Percentiles rank a stretch among this genome's conserved stretches.
These are phyloP conservation scores for Ennomos erosarius DNA, from an alignment of 2,888 invertebrate species.

Conservation along the genomic window DNA sequence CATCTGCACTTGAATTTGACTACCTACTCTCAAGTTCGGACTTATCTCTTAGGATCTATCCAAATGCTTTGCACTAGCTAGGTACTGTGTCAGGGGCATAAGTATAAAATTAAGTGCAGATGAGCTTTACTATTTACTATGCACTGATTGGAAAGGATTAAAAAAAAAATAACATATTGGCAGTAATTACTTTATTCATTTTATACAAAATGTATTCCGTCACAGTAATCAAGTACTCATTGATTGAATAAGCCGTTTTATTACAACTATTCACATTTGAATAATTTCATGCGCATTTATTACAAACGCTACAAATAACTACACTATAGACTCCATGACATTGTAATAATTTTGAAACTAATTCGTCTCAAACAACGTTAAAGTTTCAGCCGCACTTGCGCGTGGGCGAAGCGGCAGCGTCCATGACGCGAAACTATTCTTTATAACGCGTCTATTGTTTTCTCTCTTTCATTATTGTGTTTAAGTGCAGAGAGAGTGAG, in stretches of 20 bases:
- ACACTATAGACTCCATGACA: slow-evolving; percentile 2
- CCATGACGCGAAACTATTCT: too few species aligned
- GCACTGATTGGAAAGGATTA: slow-evolving; percentile 28
- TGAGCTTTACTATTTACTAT: neutral
- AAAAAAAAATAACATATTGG: slow-evolving; percentile 50
- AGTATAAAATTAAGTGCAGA: too few species aligned
- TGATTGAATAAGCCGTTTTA: slow-evolving; percentile 48
- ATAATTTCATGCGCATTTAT: slow-evolving; percentile 13
- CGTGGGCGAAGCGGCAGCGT: too few species aligned
- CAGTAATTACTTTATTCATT: slow-evolving; percentile 67
- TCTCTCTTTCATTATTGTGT: too few species aligned
- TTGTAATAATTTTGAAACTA: slow-evolving; percentile 18
- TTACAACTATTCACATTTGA: slow-evolving; percentile 49
- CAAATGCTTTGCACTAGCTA: too few species aligned
- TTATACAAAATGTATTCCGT: slow-evolving; percentile 61
- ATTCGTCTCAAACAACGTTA: slow-evolving; percentile 22
- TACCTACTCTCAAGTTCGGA: too few species aligned
- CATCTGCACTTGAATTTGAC: too few species aligned
- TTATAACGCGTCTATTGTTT: too few species aligned
- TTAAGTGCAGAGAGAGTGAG: too few species aligned
- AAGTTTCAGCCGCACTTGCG: neutral
- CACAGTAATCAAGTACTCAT: slow-evolving; percentile 65
- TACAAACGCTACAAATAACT: slow-evolving; percentile 12
- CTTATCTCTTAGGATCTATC: too few species aligned
- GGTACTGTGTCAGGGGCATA: too few species aligned